Base-by-base conservation (phyloP, 2,113 vertebrate genomes). In the Triplophysa siluroides region DNA sequence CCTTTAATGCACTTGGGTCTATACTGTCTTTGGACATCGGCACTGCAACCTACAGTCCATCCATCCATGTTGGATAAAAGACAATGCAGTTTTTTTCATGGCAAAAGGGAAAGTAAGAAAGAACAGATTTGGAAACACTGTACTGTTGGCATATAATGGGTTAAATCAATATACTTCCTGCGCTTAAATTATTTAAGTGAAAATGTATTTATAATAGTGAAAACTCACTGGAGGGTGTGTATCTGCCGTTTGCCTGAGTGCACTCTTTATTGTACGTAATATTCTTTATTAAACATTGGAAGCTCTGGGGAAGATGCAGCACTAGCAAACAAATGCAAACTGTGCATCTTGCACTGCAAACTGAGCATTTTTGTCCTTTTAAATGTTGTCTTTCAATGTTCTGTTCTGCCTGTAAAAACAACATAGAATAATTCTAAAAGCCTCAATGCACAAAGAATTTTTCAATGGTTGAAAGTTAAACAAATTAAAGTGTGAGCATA, bases 231-330 rank as follows among this genome's bases (percentile, higher is more conserved):
- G 52, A 73, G 70, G 70, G 52, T 41, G 10, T 45, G 43, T 45
- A 45, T 45, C 21, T 43, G 19, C n/a, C 2, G 41, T 73, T 74
- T 74, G 71, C 56, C 71, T 61, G 71, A 38, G 2, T 21, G 26
- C 29, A 33, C 69, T 58, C 2, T 38, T 38, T 72, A 52, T 13
- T 72, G 50, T 21, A 21, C 5, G 13, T 54, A 72, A 56, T 58
- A 72, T 72, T 72, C 52, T 72, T 72, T 56, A 72, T 56, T 41
- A 58, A 72, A 72, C 19, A 72, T 38, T 56, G n/a, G 54, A 71
- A 58, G 29, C 52, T 52, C 50, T 6, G 12, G 16, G 50, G 50
- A 52, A 52, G 50, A 52, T 52, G 50, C 50, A 52, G n/a, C 43
- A 45, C 43, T 45, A 58, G 18, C 26, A 56, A 50, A 50, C 43